Base-by-base conservation (phyloP, 2,113 vertebrate species). In the Pituophis catenifer region DNA sequence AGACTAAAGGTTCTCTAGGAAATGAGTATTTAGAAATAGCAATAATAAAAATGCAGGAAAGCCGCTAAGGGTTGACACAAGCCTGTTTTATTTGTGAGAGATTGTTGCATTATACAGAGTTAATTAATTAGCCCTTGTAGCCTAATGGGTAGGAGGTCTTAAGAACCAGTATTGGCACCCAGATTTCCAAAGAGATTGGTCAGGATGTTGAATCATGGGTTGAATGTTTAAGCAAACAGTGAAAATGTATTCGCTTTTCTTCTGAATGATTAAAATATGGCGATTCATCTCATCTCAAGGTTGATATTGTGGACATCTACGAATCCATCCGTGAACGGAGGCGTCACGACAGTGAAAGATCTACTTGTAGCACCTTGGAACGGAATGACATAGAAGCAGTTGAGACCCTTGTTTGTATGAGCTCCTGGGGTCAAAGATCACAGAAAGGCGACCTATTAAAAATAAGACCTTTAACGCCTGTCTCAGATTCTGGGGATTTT, bases 351-450 rank as follows among this genome's bases (percentile, higher is more conserved):
- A 98, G 98, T 1, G 98, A 99, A 90, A 97, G 97, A 94, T 97
- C 98, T 1, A 96, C 97, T 1, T 98, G 98, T 93, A 98, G 98
- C 94, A 55, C 97, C 90, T 58, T 99, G 89, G 98, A 99, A 95
- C 98, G 99, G 96, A 99, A 98, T 0, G 99, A 99, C 96, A 98
- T 99, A 1, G 99, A 99, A 96, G 99, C 99, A 0, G 99, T 99
- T 0, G 99, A 99, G 96, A 99, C 98, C 0, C 98, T 99, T 23
- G 99, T 99, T 94, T 99, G 99, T 96, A 99, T 99, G 99, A 99
- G 99, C 96, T 98, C 99, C 93, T 99, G 99, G 99, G 99, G 98
- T 94, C 99, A 99, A 93, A 98, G 98, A 90, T 96, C 96, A 0
- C 98, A 98, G 94, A 98, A 98, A 91, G 96, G 96, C 92, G 97